Evolutionary conservation across 2,113 vertebrate species (phyloP), one percentile per base, ranked within the genome.

Genomic region (Boleophthalmus pectinirostris): DNA sequence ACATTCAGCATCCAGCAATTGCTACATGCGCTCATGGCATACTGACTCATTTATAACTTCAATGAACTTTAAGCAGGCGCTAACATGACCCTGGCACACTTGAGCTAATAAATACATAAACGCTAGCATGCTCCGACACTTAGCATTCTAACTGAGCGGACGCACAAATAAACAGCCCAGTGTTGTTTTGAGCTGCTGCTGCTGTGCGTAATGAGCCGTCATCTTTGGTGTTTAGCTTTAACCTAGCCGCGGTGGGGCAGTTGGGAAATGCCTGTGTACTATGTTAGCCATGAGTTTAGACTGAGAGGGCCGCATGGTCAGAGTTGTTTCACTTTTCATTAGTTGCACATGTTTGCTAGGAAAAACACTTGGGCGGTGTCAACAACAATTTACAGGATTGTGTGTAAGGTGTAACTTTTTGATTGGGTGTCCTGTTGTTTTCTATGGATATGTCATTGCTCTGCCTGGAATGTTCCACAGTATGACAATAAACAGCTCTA

Each of bases 211-310:
- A 89, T 85, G 60, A 72, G 74, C 73, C 81, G 56, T 74, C 70
- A 46, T 81, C 82, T 82, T 82, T 83, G n/a, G 61, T 90, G 87
- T 93, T 91, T 92, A 90, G 81, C 73, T 86, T 89, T 66, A 68
- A 76, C 73, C 43, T 74, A 67, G 73, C 53, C 77, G 81, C 54
- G 73, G n/a, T 51, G 29, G 61, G 58, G 71, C 66, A 68, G 74
- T 74, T 74, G 29, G 21, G 49, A 75, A 82, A 73, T 38, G 56
- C 47, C n/a, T 58, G 57, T 73, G 73, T 51, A 69, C 29, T 72
- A 45, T 69, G 47, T 63, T 73, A 74, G 67, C 80, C 81, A 68
- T 64, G 53, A 83, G 78, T 85, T 85, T 82, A 73, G 70, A 80
- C 76, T 76, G 45, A 9, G 1, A 29, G n/a, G 29, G 24, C 49